Evolutionary conservation across 1,140 invertebrate species (phyloP).

Genomic region (Drosophila bocqueti): DNA sequence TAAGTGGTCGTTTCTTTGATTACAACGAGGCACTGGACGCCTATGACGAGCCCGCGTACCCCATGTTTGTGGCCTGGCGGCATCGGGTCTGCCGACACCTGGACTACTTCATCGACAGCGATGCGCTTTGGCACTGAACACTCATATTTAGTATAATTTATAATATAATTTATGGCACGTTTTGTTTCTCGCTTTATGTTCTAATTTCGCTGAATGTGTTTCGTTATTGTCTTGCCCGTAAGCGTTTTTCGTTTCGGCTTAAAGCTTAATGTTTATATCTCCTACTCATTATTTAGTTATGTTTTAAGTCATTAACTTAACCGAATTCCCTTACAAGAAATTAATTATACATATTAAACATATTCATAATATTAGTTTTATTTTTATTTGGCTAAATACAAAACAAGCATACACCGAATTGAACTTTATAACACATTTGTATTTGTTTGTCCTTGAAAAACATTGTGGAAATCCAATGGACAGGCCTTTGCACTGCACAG

Average conservation of each 20-base stretch:
- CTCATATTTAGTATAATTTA: constrained; percentile 30
- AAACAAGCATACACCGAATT: constrained; percentile 47
- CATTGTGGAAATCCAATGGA: constrained; percentile 32
- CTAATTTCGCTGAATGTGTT: constrained; percentile 36
- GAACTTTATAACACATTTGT: constrained; percentile 35
- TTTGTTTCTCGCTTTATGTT: constrained; percentile 32
- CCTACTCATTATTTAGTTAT: constrained; percentile 32
- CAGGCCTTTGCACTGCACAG: not conserved
- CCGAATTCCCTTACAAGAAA: constrained; percentile 18
- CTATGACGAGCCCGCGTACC: constrained; percentile 73
- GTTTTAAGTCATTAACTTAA: constrained; percentile 23
- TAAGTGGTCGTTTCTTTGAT: constrained; percentile 86
- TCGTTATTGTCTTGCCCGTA: constrained; percentile 48
- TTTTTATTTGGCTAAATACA: constrained; percentile 28
- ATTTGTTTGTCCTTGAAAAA: constrained; percentile 28
- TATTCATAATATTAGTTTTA: constrained; percentile 24
- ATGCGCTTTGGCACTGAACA: constrained; percentile 66
- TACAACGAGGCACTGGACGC: constrained; percentile 78
- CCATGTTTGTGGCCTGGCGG: constrained; percentile 73
- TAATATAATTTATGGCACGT: constrained; percentile 16
- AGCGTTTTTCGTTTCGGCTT: constrained; percentile 28
- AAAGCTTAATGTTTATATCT: constrained; percentile 39
- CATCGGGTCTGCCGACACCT: constrained; percentile 76
- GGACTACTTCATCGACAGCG: constrained; percentile 74
- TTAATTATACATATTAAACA: constrained; percentile 22